Conservation (phyloP, 2,113 vertebrate species). For the Xiphophorus couchianus region DNA sequence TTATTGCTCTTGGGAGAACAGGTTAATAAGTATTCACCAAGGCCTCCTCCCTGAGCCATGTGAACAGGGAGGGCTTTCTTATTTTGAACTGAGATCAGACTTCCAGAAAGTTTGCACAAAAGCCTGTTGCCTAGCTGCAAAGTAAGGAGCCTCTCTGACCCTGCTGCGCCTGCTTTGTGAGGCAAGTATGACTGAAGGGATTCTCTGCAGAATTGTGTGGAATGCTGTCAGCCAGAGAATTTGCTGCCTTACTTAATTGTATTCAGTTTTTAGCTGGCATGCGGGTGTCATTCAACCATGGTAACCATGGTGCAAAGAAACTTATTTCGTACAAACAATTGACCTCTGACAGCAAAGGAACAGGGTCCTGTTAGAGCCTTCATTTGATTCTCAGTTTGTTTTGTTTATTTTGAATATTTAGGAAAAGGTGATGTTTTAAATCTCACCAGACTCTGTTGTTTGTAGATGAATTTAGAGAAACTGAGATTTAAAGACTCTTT, state of each 20-base stretch:
- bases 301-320: constrained; percentile 44
- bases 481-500: no score
- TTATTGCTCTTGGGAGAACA: neutral
- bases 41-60: constrained; percentile 31
- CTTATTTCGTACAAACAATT: constrained; percentile 28
- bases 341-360: constrained; percentile 11
- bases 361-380: constrained; percentile 12
- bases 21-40: constrained; percentile 33
- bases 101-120: constrained; percentile 75
- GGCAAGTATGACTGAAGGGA: constrained; percentile 48
- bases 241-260: constrained; percentile 40
- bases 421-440: no score
- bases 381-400: constrained; percentile 23
- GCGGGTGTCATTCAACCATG: constrained; percentile 44
- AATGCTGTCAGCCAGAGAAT: constrained; percentile 48
- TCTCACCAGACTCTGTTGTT: no score
- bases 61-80: constrained; percentile 45
- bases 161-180: constrained; percentile 66
- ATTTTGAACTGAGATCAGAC: constrained; percentile 58
- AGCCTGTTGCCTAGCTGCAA: constrained; percentile 78
- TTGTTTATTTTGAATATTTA: neutral
- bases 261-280: constrained; percentile 55
- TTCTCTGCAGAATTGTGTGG: constrained; percentile 58
- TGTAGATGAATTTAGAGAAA: no score
- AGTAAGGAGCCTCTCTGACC: constrained; percentile 41